Conservation (phyloP, 2,888 invertebrate genomes). For the Nemotelus nigrinus region DNA sequence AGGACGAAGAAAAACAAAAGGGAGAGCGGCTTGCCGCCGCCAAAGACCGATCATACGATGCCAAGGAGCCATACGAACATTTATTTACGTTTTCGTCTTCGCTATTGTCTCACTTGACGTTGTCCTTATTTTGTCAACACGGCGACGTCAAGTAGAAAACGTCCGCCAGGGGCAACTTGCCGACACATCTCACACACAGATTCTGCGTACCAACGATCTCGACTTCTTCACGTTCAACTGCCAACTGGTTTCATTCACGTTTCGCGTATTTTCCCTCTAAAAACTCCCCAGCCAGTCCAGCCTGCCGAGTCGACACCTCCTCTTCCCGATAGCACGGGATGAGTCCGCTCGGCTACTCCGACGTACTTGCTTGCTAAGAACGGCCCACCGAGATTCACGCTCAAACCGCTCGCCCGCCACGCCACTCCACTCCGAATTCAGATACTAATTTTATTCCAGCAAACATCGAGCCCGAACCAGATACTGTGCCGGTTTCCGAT, state of each 20-base stretch:
- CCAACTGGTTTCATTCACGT: slow-evolving; percentile 60
- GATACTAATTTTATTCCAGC: slow-evolving; percentile 4
- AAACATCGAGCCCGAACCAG: slow-evolving; percentile 1
- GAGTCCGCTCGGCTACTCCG: not conserved
- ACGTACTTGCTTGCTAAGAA: not conserved
- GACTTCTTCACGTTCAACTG: slow-evolving; percentile 63
- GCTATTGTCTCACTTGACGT: slow-evolving; percentile 15
- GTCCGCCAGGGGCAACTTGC: slow-evolving; percentile 28
- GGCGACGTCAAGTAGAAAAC: slow-evolving; percentile 21
- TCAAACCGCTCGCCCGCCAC: slow-evolving; percentile 35
- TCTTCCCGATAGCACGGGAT: slow-evolving; percentile 7
- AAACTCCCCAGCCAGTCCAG: slow-evolving; percentile 24
- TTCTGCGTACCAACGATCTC: slow-evolving; percentile 59
- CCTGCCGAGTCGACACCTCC: slow-evolving; percentile 6
- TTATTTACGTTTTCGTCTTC: slow-evolving; percentile 27
- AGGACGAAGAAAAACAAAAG: slow-evolving; percentile 32
- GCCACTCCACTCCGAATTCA: not conserved
- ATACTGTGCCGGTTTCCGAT: not conserved
- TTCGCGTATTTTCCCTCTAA: slow-evolving; percentile 34
- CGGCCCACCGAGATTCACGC: slow-evolving; percentile 11
- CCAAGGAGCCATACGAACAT: slow-evolving; percentile 21
- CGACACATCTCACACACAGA: slow-evolving; percentile 44
- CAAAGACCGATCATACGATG: slow-evolving; percentile 35
- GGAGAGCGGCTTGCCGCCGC: slow-evolving; percentile 26
- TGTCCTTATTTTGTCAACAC: slow-evolving; percentile 41